Percentiles rank a stretch among this genome's conserved stretches.
These are phyloP conservation scores for Desoria tigrina DNA, from an alignment of 2,888 invertebrate species.

Conservation along the genomic window DNA sequence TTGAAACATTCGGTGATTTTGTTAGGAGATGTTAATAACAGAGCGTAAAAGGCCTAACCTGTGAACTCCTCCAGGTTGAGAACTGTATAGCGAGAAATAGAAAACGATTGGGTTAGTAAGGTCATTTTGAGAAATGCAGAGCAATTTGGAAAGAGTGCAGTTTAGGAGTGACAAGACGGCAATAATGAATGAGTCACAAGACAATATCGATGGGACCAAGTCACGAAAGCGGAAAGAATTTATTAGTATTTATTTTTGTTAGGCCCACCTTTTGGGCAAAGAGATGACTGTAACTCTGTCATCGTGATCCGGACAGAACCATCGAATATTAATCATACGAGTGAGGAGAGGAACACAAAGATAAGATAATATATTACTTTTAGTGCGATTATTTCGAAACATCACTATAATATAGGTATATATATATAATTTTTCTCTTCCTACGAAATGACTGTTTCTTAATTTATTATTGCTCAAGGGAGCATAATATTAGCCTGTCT, in stretches of 20 bases:
- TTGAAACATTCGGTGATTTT: too few species aligned
- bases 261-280: conserved; percentile 59
- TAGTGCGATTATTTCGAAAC: conserved; percentile 1
- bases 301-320: conserved; percentile 30
- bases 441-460: too few species aligned
- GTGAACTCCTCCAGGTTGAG: conserved; percentile 58
- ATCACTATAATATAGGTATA: conserved; percentile 18
- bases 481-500: conserved; percentile 55
- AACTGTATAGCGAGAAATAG: conserved; percentile 54
- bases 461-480: conserved; percentile 28
- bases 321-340: conserved; percentile 27
- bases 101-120: conserved; percentile 32
- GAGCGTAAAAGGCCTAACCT: too few species aligned
- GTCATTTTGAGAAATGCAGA: conserved; percentile 1
- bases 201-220: conserved; percentile 7
- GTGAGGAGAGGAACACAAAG: neutral
- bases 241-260: conserved; percentile 10
- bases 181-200: neutral
- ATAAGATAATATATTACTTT: conserved; percentile 15
- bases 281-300: conserved; percentile 60
- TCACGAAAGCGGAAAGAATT: conserved; percentile 25
- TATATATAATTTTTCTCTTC: too few species aligned
- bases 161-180: neutral
- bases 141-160: neutral
- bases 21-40: neutral